Percentiles rank a stretch among this genome's conserved stretches.
Evolutionary conservation across 2,888 invertebrate species (phyloP).

Genomic region (Tipula confusa): DNA sequence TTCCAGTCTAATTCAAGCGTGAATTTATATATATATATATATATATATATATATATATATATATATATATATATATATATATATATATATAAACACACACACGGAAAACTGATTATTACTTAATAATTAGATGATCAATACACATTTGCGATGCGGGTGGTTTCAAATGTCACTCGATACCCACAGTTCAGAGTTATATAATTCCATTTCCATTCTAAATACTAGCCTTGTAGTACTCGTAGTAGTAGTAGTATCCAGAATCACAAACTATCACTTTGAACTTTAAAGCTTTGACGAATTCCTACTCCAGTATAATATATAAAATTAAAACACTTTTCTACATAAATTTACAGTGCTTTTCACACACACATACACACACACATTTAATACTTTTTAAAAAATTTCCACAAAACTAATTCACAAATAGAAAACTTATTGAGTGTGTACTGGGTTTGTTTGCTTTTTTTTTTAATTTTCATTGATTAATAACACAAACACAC

Average conservation of each 20-base stretch:
- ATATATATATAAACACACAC: too few species aligned
- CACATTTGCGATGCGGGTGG: background rate
- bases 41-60: too few species aligned
- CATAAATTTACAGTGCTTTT: too few species aligned
- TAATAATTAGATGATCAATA: background rate
- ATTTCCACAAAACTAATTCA: background rate
- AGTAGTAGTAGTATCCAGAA: background rate
- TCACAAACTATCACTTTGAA: background rate
- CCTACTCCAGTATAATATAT: background rate
- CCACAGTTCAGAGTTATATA: background rate
- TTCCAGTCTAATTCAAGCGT: too few species aligned
- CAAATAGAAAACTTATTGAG: constrained; percentile 20
- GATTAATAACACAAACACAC: background rate
- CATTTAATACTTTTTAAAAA: background rate
- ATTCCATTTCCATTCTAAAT: background rate
- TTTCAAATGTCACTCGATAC: background rate
- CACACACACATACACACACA: background rate
- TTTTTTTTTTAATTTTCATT: background rate
- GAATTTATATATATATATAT: too few species aligned
- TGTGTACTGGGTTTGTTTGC: background rate
- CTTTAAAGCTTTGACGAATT: background rate
- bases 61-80: too few species aligned
- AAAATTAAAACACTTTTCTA: background rate
- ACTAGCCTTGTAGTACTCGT: background rate
- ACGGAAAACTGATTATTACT: background rate